A percentile compares a stretch with the other conserved stretches of the same genome.
These are phyloP conservation scores for Coilia nasus DNA, from an alignment of 2,797 vertebrate genomes.

Conservation along the genomic window DNA sequence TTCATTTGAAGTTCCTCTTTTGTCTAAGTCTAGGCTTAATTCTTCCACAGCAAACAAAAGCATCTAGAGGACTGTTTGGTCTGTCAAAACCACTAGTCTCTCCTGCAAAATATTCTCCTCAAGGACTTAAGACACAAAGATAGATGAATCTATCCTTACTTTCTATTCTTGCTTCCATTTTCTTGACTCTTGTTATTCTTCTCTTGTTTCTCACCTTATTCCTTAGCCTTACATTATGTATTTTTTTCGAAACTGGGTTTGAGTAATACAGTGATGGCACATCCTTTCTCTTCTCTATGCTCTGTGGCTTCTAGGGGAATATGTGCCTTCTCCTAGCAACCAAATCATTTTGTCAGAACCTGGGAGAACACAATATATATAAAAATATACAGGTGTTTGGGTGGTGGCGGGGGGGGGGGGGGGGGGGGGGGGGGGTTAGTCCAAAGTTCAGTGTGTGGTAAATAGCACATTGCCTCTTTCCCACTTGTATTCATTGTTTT, in stretches of 20 bases:
- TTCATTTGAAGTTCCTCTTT: no score
- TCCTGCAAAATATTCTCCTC: background rate
- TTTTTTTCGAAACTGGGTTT: background rate
- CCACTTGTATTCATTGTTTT: slow-evolving; percentile 10
- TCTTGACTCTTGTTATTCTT: background rate
- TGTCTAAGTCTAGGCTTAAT: no score
- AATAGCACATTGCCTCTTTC: slow-evolving; percentile 27
- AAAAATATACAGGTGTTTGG: background rate
- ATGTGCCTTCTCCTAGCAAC: background rate
- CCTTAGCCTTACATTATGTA: background rate
- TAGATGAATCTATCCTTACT: background rate
- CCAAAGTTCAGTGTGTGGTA: slow-evolving; percentile 24
- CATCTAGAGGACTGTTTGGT: background rate
- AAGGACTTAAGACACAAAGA: background rate
- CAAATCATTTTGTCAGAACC: slow-evolving; percentile 26
- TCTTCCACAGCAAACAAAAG: background rate
- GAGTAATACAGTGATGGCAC: background rate
- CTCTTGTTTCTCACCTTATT: background rate
- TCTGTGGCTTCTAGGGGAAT: background rate
- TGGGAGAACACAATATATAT: slow-evolving; percentile 3
- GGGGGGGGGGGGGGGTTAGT: slow-evolving; percentile 36
- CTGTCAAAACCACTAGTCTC: background rate
- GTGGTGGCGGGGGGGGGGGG: background rate
- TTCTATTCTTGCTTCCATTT: background rate
- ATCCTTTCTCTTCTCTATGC: background rate